Percentiles rank a stretch among this genome's conserved stretches.
Conservation (phyloP, 1,140 invertebrate species). For the Argopecten irradians region DNA sequence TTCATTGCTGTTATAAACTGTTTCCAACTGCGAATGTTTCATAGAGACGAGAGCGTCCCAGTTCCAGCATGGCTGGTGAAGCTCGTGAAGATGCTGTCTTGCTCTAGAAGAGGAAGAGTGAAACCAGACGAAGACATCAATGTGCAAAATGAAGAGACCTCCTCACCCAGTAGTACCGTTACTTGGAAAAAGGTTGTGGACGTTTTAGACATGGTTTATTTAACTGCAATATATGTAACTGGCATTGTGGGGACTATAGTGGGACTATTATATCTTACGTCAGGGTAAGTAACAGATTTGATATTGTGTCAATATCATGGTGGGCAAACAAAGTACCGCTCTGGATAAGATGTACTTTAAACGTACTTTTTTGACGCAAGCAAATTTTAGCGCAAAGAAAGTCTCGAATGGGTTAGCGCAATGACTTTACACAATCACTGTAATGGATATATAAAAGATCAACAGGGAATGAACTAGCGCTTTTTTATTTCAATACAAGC, state of each 20-base stretch:
- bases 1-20: slow-evolving; percentile 7
- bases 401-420: too few species aligned
- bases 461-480: too few species aligned
- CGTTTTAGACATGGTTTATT: neutral
- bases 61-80: neutral
- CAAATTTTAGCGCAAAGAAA: too few species aligned
- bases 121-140: neutral
- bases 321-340: too few species aligned
- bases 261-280: neutral
- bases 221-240: neutral
- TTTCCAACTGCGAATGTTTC: slow-evolving; percentile 44
- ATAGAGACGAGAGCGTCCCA: neutral
- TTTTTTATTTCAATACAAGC: too few species aligned
- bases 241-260: neutral
- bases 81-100: too few species aligned
- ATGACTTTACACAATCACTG: too few species aligned
- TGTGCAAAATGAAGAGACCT: neutral
- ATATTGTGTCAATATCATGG: too few species aligned
- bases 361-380: too few species aligned
- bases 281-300: too few species aligned
- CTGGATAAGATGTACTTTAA: too few species aligned
- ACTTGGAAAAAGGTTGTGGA: neutral
- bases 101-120: neutral
- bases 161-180: neutral
- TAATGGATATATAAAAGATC: too few species aligned